A percentile compares a stretch with the other conserved stretches of the same genome.
Conservation (phyloP, 37 sponge, comb jelly and placozoan species). For the Axinella damicornis region DNA sequence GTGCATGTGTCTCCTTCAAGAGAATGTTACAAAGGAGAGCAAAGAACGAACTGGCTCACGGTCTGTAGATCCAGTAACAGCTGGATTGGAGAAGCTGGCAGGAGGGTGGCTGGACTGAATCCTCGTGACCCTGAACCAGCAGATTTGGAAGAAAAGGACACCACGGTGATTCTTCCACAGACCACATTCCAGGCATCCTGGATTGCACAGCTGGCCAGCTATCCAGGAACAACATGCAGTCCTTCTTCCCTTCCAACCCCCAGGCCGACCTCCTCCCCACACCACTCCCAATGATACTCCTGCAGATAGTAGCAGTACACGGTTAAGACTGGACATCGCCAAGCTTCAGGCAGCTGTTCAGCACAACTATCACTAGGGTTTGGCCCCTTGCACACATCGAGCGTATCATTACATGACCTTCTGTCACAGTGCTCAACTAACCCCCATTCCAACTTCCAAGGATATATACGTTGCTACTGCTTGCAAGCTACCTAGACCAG, state of each 20-base stretch:
- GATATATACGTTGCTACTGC: constrained; percentile 7
- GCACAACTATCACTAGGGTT: neutral
- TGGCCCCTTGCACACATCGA: constrained; percentile 36
- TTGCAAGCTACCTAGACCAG: constrained; percentile 1
- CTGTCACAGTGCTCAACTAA: neutral
- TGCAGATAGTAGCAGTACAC: neutral
- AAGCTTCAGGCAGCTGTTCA: constrained; percentile 20
- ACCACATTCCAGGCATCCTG: constrained; percentile 9
- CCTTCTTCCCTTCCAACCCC: constrained; percentile 16
- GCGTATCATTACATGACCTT: constrained; percentile 44
- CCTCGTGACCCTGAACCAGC: too few species aligned
- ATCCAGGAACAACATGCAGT: constrained; percentile 11
- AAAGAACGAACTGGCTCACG: too few species aligned
- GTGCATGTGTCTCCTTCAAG: too few species aligned
- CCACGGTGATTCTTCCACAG: neutral
- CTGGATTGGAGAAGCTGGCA: too few species aligned
- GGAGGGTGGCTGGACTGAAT: too few species aligned
- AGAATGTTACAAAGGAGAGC: too few species aligned
- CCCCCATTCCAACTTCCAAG: neutral
- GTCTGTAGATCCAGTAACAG: too few species aligned
- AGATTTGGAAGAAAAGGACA: neutral
- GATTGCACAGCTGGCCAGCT: constrained; percentile 19
- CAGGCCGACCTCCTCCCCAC: neutral
- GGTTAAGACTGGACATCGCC: constrained; percentile 42
- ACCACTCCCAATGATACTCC: neutral